phyloP scores from a whole-genome alignment of 2,888 invertebrate genomes.

The Augiades crinisus region DNA sequence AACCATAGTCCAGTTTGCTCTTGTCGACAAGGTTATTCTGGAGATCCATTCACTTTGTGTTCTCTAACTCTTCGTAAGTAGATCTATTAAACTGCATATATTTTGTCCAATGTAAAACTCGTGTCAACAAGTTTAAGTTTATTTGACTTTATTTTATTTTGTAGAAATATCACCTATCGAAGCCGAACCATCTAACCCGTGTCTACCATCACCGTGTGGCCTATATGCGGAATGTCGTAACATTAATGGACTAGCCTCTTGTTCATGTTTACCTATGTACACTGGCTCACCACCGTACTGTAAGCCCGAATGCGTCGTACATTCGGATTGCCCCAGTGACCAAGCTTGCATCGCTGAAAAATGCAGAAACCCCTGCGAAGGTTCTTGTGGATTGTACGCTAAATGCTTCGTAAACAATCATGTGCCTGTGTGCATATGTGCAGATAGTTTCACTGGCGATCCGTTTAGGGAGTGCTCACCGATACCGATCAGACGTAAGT shows the following conservation, averaged over 20 bases:
- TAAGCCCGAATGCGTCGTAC: slow-evolving; percentile 84
- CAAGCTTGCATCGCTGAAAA: slow-evolving; percentile 85
- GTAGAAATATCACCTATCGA: slow-evolving; percentile 54
- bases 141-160: slow-evolving; percentile 29
- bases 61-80: slow-evolving; percentile 79
- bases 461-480: slow-evolving; percentile 85
- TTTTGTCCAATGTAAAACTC: no score
- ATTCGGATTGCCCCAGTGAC: slow-evolving; percentile 84
- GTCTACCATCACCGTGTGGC: slow-evolving; percentile 88
- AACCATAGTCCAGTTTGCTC: slow-evolving; percentile 88
- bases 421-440: slow-evolving; percentile 87
- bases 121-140: no score
- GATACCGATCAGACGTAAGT: slow-evolving; percentile 73
- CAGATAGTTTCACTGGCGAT: slow-evolving; percentile 84
- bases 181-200: slow-evolving; percentile 81
- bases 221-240: slow-evolving; percentile 87
- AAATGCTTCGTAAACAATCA: slow-evolving; percentile 86
- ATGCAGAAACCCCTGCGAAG: slow-evolving; percentile 86
- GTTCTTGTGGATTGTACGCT: slow-evolving; percentile 85
- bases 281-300: slow-evolving; percentile 84
- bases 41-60: slow-evolving; percentile 86
- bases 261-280: slow-evolving; percentile 85
- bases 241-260: slow-evolving; percentile 85
- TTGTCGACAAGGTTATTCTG: slow-evolving; percentile 84
- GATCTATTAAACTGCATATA: neutral